Evolutionary conservation across 2,888 invertebrate genomes (phyloP).

Genomic region (Byasa hedistus): DNA sequence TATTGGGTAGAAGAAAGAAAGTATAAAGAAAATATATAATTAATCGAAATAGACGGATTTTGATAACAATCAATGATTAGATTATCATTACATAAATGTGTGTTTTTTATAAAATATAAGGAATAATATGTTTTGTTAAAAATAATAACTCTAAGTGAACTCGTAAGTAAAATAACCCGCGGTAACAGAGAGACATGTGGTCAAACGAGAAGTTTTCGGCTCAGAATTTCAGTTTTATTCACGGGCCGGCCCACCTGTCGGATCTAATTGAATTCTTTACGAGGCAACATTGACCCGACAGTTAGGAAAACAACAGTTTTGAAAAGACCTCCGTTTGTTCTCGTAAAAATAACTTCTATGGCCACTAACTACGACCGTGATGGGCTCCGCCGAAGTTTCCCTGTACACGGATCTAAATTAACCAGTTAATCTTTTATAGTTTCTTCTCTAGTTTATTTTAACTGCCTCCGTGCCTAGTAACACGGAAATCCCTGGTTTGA

Average conservation of each 20-base stretch:
- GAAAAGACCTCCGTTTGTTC: slow-evolving; percentile 41
- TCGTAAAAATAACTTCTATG: slow-evolving; percentile 32
- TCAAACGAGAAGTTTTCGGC: slow-evolving; percentile 2
- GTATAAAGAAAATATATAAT: no score
- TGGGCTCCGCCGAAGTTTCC: background rate
- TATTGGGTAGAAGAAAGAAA: no score
- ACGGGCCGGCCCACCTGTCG: slow-evolving; percentile 54
- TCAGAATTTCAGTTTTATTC: slow-evolving; percentile 28
- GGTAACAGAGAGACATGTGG: background rate
- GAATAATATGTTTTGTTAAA: background rate
- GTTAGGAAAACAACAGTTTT: slow-evolving; percentile 40
- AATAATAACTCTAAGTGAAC: background rate
- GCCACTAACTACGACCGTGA: slow-evolving; percentile 4
- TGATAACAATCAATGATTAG: no score
- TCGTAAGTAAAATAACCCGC: background rate
- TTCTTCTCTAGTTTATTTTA: background rate
- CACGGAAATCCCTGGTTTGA: background rate
- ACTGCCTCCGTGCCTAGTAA: background rate
- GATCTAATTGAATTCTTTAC: slow-evolving; percentile 70
- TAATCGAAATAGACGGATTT: no score
- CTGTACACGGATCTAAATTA: slow-evolving; percentile 1
- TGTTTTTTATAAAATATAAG: no score
- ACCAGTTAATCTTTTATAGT: background rate
- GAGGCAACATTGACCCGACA: slow-evolving; percentile 59
- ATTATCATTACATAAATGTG: no score